Conservation (phyloP, 2,113 vertebrate species). For the Lepisosteus osseus region DNA sequence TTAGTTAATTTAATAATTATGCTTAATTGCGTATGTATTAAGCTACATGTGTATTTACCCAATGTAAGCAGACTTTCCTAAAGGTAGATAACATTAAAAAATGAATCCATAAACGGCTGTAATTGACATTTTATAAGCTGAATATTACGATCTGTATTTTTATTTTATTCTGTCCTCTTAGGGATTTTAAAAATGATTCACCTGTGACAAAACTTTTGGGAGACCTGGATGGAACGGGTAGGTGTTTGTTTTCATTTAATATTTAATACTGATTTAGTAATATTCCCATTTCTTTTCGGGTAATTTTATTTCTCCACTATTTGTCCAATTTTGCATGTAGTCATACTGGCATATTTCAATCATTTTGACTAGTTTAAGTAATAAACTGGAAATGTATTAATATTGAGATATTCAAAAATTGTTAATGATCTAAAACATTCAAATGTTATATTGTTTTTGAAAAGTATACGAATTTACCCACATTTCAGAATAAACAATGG, state of each 20-base stretch:
- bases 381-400: too few relatives aligned
- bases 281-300: not conserved
- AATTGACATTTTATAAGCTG: too few relatives aligned
- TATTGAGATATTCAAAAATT: too few relatives aligned
- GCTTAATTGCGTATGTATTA: not conserved
- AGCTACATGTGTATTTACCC: not conserved
- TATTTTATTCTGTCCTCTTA: constrained; percentile 31
- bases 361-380: too few relatives aligned
- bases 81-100: not conserved
- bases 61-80: too few relatives aligned
- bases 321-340: not conserved
- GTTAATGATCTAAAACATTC: too few relatives aligned
- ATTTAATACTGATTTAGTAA: not conserved
- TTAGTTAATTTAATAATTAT: not conserved
- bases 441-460: too few relatives aligned
- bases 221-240: constrained; percentile 37
- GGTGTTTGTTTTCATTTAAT: constrained; percentile 21
- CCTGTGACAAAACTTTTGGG: constrained; percentile 41
- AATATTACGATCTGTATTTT: too few relatives aligned
- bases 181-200: constrained; percentile 57
- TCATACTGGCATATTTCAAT: too few relatives aligned
- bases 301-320: not conserved
- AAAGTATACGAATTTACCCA: too few relatives aligned
- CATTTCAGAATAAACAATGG: too few relatives aligned
- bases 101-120: too few relatives aligned